Percentiles rank a stretch among this genome's conserved stretches.
These are phyloP conservation scores for Ochotona princeps DNA, from an alignment of 2,113 vertebrate species.

Conservation along the genomic window DNA sequence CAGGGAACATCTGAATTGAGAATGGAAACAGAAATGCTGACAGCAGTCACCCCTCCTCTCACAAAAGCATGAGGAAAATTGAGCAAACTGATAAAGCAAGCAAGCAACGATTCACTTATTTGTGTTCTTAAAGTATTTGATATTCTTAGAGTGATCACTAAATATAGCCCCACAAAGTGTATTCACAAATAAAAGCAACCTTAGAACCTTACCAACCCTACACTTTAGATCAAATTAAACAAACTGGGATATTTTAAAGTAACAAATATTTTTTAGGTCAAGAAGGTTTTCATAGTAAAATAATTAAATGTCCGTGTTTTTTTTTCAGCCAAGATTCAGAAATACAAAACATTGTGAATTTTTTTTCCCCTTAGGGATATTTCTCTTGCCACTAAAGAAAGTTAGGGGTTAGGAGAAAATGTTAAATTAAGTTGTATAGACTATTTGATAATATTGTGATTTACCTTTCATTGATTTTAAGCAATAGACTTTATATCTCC, in stretches of 20 bases:
- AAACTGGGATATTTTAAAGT: conserved; percentile 3
- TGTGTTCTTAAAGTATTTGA: not conserved
- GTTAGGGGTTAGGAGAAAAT: not conserved
- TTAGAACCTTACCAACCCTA: not conserved
- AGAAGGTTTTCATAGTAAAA: not conserved
- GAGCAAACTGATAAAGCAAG: not conserved
- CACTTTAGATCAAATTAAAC: not conserved
- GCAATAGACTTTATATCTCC: not conserved
- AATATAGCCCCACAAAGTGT: not conserved
- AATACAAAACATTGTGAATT: not conserved
- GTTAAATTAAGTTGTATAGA: conserved; percentile 33
- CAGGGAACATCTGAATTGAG: not conserved
- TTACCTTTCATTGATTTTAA: conserved; percentile 2
- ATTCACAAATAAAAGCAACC: not conserved
- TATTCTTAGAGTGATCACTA: not conserved
- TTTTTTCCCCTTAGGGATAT: not conserved
- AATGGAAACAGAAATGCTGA: not conserved
- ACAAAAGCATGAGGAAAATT: not conserved
- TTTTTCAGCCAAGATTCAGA: not conserved
- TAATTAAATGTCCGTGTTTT: not conserved
- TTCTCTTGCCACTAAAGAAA: conserved; percentile 16
- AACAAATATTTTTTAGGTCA: conserved; percentile 46
- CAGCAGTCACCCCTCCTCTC: not conserved
- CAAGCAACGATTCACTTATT: not conserved
- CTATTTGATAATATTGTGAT: not conserved